Conservation (phyloP, 2,797 vertebrate species). For the Scarus forsteni region DNA sequence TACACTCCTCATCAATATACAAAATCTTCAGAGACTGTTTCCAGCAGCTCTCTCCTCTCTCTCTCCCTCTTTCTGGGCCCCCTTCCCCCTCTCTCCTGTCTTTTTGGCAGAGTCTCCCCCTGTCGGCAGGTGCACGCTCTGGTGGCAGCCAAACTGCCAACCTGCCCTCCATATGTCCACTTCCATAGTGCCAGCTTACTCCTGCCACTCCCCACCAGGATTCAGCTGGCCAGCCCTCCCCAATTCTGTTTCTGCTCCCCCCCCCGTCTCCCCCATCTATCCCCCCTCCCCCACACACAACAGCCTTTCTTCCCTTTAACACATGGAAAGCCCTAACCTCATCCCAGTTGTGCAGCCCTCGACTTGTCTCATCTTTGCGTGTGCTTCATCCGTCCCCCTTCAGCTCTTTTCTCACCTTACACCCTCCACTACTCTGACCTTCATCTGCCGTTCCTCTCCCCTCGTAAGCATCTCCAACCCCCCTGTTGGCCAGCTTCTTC, state of each 20-base stretch:
- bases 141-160: conserved; percentile 86
- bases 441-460: conserved; percentile 50
- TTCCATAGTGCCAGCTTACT: conserved; percentile 86
- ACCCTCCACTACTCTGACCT: conserved; percentile 51
- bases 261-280: conserved; percentile 6
- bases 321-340: conserved; percentile 39
- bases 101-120: conserved; percentile 79
- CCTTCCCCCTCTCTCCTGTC: conserved; percentile 44
- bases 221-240: conserved; percentile 71
- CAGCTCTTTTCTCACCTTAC: conserved; percentile 62
- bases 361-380: conserved; percentile 38
- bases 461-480: conserved; percentile 22
- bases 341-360: conserved; percentile 45
- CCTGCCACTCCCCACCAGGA: conserved; percentile 83
- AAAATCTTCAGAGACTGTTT: conserved; percentile 63
- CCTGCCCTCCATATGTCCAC: conserved; percentile 89
- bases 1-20: conserved; percentile 74
- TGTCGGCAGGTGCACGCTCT: conserved; percentile 85
- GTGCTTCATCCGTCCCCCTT: conserved; percentile 41
- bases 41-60: conserved; percentile 38
- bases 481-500: conserved; percentile 42
- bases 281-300: conserved; percentile 55
- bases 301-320: conserved; percentile 44
- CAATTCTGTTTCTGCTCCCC: conserved; percentile 72
- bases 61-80: conserved; percentile 21